Percentiles rank a stretch among this genome's conserved stretches.
Conservation (phyloP, 2,888 invertebrate species). For the Alentia gelatinosa region DNA sequence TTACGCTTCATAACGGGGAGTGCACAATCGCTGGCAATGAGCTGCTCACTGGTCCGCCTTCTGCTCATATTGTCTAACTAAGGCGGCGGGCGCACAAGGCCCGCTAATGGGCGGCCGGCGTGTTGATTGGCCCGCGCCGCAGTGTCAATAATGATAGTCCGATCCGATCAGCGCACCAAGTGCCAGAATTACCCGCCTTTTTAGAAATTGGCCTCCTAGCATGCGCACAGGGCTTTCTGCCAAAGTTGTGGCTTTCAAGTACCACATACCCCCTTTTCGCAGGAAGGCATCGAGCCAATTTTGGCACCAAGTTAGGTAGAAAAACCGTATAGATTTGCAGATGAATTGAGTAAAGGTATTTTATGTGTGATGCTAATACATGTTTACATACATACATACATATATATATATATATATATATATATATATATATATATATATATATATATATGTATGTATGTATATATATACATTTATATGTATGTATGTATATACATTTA, state of each 20-base stretch:
- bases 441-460: background rate
- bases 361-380: too few species aligned
- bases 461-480: background rate
- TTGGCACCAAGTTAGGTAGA: too few species aligned
- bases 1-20: background rate
- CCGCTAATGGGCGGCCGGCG: background rate
- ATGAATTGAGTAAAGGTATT: too few species aligned
- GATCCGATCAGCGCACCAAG: conserved; percentile 1
- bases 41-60: background rate
- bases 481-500: too few species aligned
- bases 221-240: background rate
- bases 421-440: background rate
- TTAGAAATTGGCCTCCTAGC: background rate
- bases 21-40: conserved; percentile 3
- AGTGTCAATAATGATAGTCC: background rate
- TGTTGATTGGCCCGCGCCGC: background rate
- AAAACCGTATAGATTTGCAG: too few species aligned
- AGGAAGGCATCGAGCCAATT: too few species aligned
- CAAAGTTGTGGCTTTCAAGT: too few species aligned
- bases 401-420: background rate
- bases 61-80: background rate
- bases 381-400: background rate
- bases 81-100: conserved; percentile 21
- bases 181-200: background rate
- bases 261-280: too few species aligned